Base-by-base conservation (phyloP, 1,140 invertebrate genomes). In the Drosophila yakuba region DNA sequence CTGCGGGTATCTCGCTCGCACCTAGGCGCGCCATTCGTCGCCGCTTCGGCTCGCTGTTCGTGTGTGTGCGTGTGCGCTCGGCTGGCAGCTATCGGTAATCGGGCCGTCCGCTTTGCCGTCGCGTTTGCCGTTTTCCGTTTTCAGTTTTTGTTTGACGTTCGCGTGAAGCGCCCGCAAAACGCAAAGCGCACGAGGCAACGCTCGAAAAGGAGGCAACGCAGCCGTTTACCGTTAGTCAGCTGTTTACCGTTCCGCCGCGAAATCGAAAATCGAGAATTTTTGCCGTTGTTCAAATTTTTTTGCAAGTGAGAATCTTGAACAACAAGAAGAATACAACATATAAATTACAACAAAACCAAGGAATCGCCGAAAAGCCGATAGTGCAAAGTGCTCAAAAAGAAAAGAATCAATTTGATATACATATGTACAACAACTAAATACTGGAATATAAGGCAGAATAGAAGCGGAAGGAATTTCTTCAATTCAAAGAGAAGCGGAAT, bases 81-180 rank as follows among this genome's bases (percentile, higher is more conserved):
- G 41, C 36, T 64, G 23, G 23, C 23, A 20, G 25, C n/a, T 35
- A 51, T 51, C 48, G 48, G 38, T 20, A 63, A 50, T 67, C 39
- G 69, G 36, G 79, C 59, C 23, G 81, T 71, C 56, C 59, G 38
- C 64, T 64, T 73, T 61, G 68, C 69, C 69, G 58, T 54, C 58
- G 71, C 71, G 61, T 69, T 82, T 57, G 67, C 61, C 41, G 79
- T 83, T 71, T 77, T 69, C 63, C 64, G 56, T 74, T 78, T 91
- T 90, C 80, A 91, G 90, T 91, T 91, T 86, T 86, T 78, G 77
- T 90, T 89, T 90, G 85, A 90, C 86, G 80, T 82, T 90, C 76
- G 84, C 77, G 67, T 77, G 79, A 84, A 78, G 69, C 78, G 77
- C 78, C 48, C 69, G 35, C 59, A 28, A 38, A 61, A 61, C 66